Base-by-base conservation (phyloP, 1,140 invertebrate genomes). In the Musca domestica region DNA sequence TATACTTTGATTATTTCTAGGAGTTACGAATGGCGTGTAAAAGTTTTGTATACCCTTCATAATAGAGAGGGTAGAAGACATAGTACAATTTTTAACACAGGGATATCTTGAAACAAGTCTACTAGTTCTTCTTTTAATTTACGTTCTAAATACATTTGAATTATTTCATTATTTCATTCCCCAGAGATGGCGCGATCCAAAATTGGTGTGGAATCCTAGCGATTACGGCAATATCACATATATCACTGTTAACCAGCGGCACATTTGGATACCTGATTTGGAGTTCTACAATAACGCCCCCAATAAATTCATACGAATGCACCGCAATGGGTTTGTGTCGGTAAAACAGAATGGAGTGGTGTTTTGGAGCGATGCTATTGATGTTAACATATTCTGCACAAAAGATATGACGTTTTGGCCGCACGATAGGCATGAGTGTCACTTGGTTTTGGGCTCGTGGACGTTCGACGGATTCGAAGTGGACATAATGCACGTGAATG, bases 251-350 rank as follows among this genome's bases (percentile, higher is more conserved):
- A 47, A 27, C 10, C 66, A 67, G 34, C 54, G 25, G 27, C 14
- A 48, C 15, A 25, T 70, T 54, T 70, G 69, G 69, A 66, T 70
- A 9, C 69, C 69, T 6, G 69, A 70, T 22, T 66, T 70, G 20
- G 69, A 70, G 30, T 25, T 70, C 14, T 70, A 70, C 34, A 70
- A 70, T 20, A 70, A 70, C 61, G 69, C 66, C 4, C 69, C 69
- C 3, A 51, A 70, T 46, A 70, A 70, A 64, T 67, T 70, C 30
- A 41, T 70, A 10, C 66, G 66, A 3, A 67, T 70, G 63, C 66
- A 70, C 25, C 34, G 48, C 19, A 64, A 70, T 27, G 66, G 66
- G 3, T 48, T 65, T 20, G 52, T 70, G 5, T 30, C 64, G 27
- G 47, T 70, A 7, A 34, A 51, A 49, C 19, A 58, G 41, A 48